phyloP scores from a whole-genome alignment of 2,113 vertebrate genomes.

The Gobius niger region DNA sequence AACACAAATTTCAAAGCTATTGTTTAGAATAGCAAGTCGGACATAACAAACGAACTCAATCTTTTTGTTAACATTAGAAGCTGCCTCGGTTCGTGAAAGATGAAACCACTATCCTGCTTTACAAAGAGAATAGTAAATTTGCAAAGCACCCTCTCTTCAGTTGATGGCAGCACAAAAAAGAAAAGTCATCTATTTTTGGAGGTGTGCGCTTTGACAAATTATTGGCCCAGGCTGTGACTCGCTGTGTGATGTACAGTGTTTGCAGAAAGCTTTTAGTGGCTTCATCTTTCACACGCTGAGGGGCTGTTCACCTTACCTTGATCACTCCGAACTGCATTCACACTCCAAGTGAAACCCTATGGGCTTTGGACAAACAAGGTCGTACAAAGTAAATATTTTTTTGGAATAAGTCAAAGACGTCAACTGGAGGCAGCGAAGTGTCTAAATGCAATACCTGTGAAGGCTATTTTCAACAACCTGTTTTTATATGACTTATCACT shows the following conservation, averaged over 20 bases:
- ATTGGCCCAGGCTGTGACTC: slow-evolving; percentile 42
- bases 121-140: not conserved
- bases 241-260: slow-evolving; percentile 37
- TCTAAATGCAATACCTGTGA: too few relatives aligned
- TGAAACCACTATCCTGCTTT: not conserved
- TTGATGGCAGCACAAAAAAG: slow-evolving; percentile 14
- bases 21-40: slow-evolving; percentile 4
- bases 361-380: not conserved
- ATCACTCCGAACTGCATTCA: slow-evolving; percentile 34
- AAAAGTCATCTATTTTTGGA: slow-evolving; percentile 38
- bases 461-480: too few relatives aligned
- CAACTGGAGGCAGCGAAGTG: not conserved
- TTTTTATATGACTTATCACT: too few relatives aligned
- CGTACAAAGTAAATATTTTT: not conserved
- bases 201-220: slow-evolving; percentile 35
- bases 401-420: not conserved
- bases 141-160: slow-evolving; percentile 21
- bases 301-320: slow-evolving; percentile 25
- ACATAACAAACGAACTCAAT: not conserved
- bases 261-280: slow-evolving; percentile 47
- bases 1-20: not conserved
- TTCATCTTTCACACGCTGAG: slow-evolving; percentile 36
- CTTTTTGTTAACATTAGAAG: slow-evolving; percentile 29
- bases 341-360: not conserved
- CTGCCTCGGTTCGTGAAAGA: not conserved